These are phyloP conservation scores for Calyptommatus sinebrachiatus DNA, from an alignment of 2,113 vertebrate species.

Conservation along the genomic window DNA sequence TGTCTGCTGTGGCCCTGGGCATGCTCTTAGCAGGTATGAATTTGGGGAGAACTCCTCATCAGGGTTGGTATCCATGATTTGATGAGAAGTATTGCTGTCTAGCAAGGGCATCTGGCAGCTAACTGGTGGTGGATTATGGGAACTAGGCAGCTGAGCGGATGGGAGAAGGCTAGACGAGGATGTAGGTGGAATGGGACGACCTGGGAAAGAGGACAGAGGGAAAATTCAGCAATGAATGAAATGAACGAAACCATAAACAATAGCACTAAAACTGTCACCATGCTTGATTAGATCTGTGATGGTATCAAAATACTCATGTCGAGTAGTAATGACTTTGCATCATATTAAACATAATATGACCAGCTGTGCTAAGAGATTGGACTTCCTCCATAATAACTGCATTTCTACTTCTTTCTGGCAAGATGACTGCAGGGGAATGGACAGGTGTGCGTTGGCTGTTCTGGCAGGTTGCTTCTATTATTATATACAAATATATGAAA, in stretches of 20 bases:
- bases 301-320: slow-evolving; percentile 11
- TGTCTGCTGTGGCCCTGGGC: slow-evolving; percentile 82
- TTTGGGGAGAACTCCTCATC: slow-evolving; percentile 92
- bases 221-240: slow-evolving; percentile 75
- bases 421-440: too few species aligned
- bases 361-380: neutral
- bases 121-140: slow-evolving; percentile 89
- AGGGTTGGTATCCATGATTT: slow-evolving; percentile 95
- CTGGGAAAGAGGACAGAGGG: slow-evolving; percentile 87
- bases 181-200: slow-evolving; percentile 97
- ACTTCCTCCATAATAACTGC: neutral
- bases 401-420: too few species aligned
- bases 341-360: neutral
- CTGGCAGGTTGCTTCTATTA: too few species aligned
- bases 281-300: neutral
- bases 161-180: slow-evolving; percentile 95
- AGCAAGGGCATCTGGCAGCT: slow-evolving; percentile 98
- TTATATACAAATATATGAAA: too few species aligned
- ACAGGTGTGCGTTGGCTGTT: too few species aligned
- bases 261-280: slow-evolving; percentile 32
- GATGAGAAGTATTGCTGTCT: slow-evolving; percentile 97
- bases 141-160: slow-evolving; percentile 90
- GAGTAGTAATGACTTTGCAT: neutral
- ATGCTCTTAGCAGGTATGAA: slow-evolving; percentile 92
- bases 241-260: slow-evolving; percentile 57